Conservation (phyloP, 1,140 invertebrate genomes). For the Charaxes varanes region DNA sequence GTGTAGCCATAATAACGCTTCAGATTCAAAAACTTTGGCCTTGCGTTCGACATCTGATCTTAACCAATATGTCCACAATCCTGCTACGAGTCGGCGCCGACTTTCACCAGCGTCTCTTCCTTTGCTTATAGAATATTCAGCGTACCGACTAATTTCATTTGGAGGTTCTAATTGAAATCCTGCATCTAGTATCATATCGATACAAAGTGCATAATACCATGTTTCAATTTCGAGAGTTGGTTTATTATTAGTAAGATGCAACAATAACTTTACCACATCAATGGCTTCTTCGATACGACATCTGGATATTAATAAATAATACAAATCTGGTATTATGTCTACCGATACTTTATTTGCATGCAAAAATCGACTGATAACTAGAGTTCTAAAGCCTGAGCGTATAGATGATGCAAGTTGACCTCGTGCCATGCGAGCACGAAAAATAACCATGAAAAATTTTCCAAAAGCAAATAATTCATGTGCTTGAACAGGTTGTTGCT, state of each 20-base stretch:
- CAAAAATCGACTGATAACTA: conserved; percentile 55
- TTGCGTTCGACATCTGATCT: conserved; percentile 39
- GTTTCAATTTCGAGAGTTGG: conserved; percentile 41
- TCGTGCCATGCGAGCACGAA: conserved; percentile 45
- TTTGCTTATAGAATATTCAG: conserved; percentile 36
- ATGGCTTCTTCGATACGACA: conserved; percentile 60
- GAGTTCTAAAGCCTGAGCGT: conserved; percentile 51
- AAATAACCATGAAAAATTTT: conserved; percentile 54
- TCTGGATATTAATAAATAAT: conserved; percentile 50
- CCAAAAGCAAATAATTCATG: conserved; percentile 58
- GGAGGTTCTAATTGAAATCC: conserved; percentile 62
- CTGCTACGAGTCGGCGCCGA: conserved; percentile 40
- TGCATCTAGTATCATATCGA: conserved; percentile 65
- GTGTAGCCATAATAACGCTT: conserved; percentile 44
- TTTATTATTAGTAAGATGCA: conserved; percentile 35
- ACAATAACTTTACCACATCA: conserved; percentile 38
- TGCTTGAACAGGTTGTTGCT: conserved; percentile 36
- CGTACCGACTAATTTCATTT: conserved; percentile 45
- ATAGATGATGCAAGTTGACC: conserved; percentile 46
- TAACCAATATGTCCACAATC: conserved; percentile 62
- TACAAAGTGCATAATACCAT: conserved; percentile 66
- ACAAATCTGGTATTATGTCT: conserved; percentile 61
- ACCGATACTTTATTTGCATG: conserved; percentile 46
- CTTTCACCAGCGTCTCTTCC: conserved; percentile 29
- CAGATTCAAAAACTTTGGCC: conserved; percentile 48